These are phyloP conservation scores for Drosophila kanekoi DNA, from an alignment of 2,888 invertebrate species.

Conservation along the genomic window DNA sequence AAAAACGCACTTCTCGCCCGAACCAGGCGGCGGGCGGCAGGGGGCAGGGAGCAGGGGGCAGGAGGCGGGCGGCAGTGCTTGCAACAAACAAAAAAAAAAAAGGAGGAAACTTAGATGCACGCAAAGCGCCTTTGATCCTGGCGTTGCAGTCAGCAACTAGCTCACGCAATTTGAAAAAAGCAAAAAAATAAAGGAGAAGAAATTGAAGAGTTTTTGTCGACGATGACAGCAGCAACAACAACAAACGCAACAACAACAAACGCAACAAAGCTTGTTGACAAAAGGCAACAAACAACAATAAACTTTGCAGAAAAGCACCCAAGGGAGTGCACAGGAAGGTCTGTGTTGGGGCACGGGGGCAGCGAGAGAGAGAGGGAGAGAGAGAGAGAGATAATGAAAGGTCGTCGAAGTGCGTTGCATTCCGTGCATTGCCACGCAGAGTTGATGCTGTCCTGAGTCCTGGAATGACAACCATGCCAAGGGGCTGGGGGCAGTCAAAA, in stretches of 20 bases:
- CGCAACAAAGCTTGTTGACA: conserved; percentile 56
- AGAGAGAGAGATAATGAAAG: conserved; percentile 72
- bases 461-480: conserved; percentile 3
- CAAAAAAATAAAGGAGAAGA: conserved; percentile 14
- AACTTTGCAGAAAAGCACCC: conserved; percentile 53
- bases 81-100: conserved; percentile 1
- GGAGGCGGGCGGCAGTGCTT: neutral
- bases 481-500: neutral
- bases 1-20: conserved; percentile 72
- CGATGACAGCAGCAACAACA: conserved; percentile 40
- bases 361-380: neutral
- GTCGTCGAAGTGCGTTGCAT: conserved; percentile 78
- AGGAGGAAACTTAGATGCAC: conserved; percentile 61
- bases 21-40: neutral
- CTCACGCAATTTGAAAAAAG: conserved; percentile 75
- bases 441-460: conserved; percentile 41
- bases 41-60: neutral
- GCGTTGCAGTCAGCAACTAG: conserved; percentile 55
- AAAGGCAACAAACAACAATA: conserved; percentile 66
- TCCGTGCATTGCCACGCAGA: conserved; percentile 43
- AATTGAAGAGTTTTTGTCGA: conserved; percentile 57
- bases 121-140: conserved; percentile 77
- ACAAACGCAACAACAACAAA: conserved; percentile 26
- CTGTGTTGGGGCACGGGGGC: neutral
- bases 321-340: conserved; percentile 22